Percentiles rank a stretch among this genome's conserved stretches.
phyloP scores from a whole-genome alignment of 2,888 invertebrate genomes.

The Melanchra persicariae region DNA sequence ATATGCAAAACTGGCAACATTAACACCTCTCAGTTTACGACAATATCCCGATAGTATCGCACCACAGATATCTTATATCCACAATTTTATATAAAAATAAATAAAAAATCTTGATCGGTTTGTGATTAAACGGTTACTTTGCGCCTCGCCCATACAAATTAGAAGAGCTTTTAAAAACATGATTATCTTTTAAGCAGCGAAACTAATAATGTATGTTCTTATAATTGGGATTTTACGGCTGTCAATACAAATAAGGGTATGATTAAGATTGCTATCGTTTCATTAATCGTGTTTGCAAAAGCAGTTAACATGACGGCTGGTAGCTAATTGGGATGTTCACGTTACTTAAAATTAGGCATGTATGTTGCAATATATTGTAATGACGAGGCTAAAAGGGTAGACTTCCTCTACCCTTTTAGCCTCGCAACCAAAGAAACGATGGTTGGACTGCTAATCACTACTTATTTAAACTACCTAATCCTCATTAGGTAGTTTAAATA shows the following conservation, averaged over 20 bases:
- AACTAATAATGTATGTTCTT: constrained; percentile 23
- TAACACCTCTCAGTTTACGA: constrained; percentile 55
- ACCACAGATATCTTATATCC: constrained; percentile 15
- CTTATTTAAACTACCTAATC: too few species aligned
- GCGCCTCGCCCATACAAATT: constrained; percentile 12
- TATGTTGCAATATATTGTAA: not conserved
- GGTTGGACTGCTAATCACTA: too few species aligned
- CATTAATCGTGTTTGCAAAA: not conserved
- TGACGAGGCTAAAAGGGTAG: not conserved
- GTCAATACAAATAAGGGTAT: constrained; percentile 22
- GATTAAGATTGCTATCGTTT: constrained; percentile 14
- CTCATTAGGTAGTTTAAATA: too few species aligned
- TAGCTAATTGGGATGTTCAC: not conserved
- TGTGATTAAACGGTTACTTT: constrained; percentile 10
- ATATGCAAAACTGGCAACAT: constrained; percentile 58
- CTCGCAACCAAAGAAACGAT: too few species aligned
- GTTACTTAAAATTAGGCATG: not conserved
- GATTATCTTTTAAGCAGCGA: constrained; percentile 4
- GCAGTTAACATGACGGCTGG: not conserved
- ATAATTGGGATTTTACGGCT: constrained; percentile 24
- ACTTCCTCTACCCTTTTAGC: too few species aligned
- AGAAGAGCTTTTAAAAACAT: constrained; percentile 7
- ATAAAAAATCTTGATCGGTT: constrained; percentile 20
- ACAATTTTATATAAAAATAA: constrained; percentile 7
- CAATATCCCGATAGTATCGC: constrained; percentile 36